Percentiles rank a stretch among this genome's conserved stretches.
phyloP scores from a whole-genome alignment of 2,113 vertebrate species.

The Ailuropoda melanoleuca region DNA sequence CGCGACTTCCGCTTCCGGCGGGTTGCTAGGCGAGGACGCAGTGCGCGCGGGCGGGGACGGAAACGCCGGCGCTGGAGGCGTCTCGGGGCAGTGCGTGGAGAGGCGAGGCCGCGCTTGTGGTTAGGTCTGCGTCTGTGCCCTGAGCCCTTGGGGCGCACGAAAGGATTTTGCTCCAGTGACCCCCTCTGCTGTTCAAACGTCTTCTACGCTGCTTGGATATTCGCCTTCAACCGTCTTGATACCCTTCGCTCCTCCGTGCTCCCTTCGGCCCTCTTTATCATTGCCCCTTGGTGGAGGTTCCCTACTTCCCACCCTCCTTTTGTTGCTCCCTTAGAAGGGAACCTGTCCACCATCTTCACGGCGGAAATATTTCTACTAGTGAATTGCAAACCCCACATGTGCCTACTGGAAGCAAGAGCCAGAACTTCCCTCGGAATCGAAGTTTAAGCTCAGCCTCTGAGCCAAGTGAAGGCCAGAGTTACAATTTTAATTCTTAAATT shows the following conservation, averaged over 20 bases:
- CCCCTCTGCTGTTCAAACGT: neutral
- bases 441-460: neutral
- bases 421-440: neutral
- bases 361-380: neutral
- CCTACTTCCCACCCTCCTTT: neutral
- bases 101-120: rapidly evolving
- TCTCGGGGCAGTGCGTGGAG: rapidly evolving
- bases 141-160: rapidly evolving
- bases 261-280: neutral
- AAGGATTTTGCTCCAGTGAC: neutral
- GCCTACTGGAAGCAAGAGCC: neutral
- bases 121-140: rapidly evolving
- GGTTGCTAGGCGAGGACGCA: rapidly evolving
- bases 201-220: neutral
- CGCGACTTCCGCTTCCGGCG: neutral
- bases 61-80: rapidly evolving
- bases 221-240: neutral
- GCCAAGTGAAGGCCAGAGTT: neutral
- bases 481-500: neutral
- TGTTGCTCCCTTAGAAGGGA: neutral
- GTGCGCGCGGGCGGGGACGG: neutral
- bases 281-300: neutral
- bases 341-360: no score
- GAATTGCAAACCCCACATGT: neutral
- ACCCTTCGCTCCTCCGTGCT: neutral